Conservation (phyloP, 2,797 vertebrate species). For the Acanthornis magna region DNA sequence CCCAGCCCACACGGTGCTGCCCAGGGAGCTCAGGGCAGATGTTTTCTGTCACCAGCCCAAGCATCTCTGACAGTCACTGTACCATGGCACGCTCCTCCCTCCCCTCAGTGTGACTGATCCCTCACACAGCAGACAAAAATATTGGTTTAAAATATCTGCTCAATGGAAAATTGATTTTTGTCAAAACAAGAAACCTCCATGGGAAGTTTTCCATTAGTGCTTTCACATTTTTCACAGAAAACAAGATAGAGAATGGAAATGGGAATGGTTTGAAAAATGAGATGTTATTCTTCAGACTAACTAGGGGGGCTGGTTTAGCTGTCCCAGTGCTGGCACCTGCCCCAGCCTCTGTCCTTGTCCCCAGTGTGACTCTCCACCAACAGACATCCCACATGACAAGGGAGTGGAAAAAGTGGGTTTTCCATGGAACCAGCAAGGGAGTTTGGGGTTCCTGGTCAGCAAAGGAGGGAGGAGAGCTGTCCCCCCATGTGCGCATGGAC, state of each 20-base stretch:
- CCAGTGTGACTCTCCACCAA: background rate
- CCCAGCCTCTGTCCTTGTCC: background rate
- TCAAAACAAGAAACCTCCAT: background rate
- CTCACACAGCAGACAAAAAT: background rate
- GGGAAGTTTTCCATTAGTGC: background rate
- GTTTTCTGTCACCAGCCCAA: background rate
- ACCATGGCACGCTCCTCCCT: background rate
- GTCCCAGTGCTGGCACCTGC: background rate
- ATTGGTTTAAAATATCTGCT: background rate
- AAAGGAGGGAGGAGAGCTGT: background rate
- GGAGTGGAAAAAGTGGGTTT: background rate
- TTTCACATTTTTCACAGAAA: background rate
- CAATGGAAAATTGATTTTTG: constrained; percentile 1
- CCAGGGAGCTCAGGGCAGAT: background rate
- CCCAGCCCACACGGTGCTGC: background rate
- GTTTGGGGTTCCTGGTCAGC: background rate
- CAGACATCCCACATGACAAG: background rate
- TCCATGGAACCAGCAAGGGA: background rate
- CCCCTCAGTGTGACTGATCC: background rate
- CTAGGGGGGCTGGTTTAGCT: background rate
- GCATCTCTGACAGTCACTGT: background rate
- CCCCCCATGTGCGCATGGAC: rapidly evolving
- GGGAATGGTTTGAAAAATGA: background rate
- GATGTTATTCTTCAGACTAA: background rate
- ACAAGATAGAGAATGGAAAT: background rate